Base-by-base conservation (phyloP, 2,888 invertebrate species). In the Andricus quercusramuli region DNA sequence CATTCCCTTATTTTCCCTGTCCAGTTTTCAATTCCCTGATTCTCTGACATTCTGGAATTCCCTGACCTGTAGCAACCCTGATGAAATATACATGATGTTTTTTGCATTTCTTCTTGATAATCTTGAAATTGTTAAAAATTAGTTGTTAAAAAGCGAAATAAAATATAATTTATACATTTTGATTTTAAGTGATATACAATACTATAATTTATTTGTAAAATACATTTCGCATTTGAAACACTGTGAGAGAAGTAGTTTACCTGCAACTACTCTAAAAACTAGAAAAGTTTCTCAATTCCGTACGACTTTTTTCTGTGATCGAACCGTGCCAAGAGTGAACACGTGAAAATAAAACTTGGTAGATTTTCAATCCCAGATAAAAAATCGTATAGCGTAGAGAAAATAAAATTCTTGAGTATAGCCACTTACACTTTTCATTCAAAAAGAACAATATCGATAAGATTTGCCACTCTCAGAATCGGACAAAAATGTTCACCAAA, bases 331-430 rank as follows among this genome's bases (percentile, higher is more conserved):
- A 64, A 77, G 77, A 62, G 62, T 77, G 62, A 64, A 13, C 22
- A 37, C n/a, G 62, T 44, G 64, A 41, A 77, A 41, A 37, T 62
- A 62, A 77, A 77, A 62, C 25, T 62, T 77, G n/a, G 62, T 77
- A 47, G 56, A 77, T 64, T 44, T 77, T 77, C 77, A 77, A 77
- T 64, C 77, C 17, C n/a, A 62, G 64, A 64, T 77, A 17, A 37
- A 59, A 77, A 22, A 62, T 77, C 62, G 62, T 44, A 64, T 15
- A 37, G 62, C 64, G n/a, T 64, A 29, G 25, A 51, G 20, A 65
- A 37, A 51, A 32, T 25, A 51, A 79, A 47, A 76, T 47, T 65
- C 67, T 44, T 47, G n/a, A 56, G 56, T 74, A 77, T 32, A 77
- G 15, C 62, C 25, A 41, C n/a, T 62, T 20, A 56, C 44, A 74